These are phyloP conservation scores for Caenorhabditis brenneri DNA, from an alignment of 1,140 invertebrate genomes.

Conservation along the genomic window DNA sequence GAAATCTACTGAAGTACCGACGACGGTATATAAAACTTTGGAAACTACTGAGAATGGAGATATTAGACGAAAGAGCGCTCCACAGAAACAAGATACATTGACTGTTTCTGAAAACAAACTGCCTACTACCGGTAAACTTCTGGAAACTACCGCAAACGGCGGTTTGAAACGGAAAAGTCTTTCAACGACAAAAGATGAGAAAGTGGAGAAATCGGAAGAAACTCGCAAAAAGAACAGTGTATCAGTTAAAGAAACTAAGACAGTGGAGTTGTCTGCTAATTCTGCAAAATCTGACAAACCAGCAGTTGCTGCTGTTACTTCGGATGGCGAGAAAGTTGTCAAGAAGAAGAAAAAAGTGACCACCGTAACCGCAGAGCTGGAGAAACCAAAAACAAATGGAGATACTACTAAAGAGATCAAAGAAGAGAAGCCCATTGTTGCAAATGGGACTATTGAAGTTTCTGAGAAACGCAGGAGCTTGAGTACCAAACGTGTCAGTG, in stretches of 20 bases:
- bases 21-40: not conserved
- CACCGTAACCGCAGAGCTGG: not conserved
- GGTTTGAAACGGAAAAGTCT: not conserved
- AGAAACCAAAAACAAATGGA: not conserved
- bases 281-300: not conserved
- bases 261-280: not conserved
- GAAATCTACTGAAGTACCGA: not conserved
- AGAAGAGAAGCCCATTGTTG: not conserved
- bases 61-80: constrained; percentile 2
- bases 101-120: not conserved
- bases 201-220: not conserved
- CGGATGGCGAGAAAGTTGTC: constrained; percentile 15
- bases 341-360: constrained; percentile 47
- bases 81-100: not conserved
- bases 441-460: not conserved
- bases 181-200: not conserved
- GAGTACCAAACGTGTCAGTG: constrained; percentile 30
- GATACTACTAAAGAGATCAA: too few species aligned
- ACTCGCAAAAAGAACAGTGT: constrained; percentile 24
- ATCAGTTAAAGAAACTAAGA: not conserved
- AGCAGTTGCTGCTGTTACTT: not conserved
- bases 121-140: not conserved
- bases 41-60: constrained; percentile 16
- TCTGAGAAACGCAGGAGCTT: constrained; percentile 18
- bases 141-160: not conserved